Evolutionary conservation across 2,797 vertebrate species (phyloP).

Genomic region (Scarus forsteni): DNA sequence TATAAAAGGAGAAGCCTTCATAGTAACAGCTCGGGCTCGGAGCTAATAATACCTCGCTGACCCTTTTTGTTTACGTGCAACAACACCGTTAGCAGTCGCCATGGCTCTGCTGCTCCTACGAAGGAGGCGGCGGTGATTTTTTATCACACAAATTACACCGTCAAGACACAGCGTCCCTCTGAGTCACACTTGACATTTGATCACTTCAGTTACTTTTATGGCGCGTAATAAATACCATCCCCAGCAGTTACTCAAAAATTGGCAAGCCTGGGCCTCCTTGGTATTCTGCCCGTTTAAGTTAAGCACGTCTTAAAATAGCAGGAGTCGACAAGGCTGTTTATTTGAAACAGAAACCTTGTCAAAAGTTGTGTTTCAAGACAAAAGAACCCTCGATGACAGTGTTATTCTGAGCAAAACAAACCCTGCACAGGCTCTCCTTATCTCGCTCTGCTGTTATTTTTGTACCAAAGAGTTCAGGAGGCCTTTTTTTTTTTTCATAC

Average conservation of each 20-base stretch:
- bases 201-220: constrained; percentile 60
- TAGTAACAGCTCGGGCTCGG: constrained; percentile 15
- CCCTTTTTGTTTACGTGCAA: constrained; percentile 7
- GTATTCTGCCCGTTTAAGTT: constrained; percentile 69
- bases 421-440: constrained; percentile 61
- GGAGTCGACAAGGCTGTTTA: constrained; percentile 68
- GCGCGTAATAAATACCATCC: constrained; percentile 56
- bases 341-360: constrained; percentile 80
- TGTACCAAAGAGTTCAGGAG: constrained; percentile 75
- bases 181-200: constrained; percentile 68
- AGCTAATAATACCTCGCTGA: constrained; percentile 28
- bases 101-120: constrained; percentile 14
- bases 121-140: constrained; percentile 14
- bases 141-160: constrained; percentile 42
- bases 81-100: constrained; percentile 26
- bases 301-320: constrained; percentile 79
- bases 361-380: constrained; percentile 76
- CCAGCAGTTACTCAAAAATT: constrained; percentile 45
- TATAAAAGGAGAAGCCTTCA: constrained; percentile 36
- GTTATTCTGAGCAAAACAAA: constrained; percentile 70
- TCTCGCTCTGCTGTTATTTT: constrained; percentile 75
- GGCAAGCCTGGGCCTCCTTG: constrained; percentile 42
- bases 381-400: constrained; percentile 67
- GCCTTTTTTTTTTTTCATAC: constrained; percentile 53
- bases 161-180: constrained; percentile 49